A percentile compares a stretch with the other conserved stretches of the same genome.
Conservation (phyloP, 2,113 vertebrate genomes). For the Ctenomys sociabilis region DNA sequence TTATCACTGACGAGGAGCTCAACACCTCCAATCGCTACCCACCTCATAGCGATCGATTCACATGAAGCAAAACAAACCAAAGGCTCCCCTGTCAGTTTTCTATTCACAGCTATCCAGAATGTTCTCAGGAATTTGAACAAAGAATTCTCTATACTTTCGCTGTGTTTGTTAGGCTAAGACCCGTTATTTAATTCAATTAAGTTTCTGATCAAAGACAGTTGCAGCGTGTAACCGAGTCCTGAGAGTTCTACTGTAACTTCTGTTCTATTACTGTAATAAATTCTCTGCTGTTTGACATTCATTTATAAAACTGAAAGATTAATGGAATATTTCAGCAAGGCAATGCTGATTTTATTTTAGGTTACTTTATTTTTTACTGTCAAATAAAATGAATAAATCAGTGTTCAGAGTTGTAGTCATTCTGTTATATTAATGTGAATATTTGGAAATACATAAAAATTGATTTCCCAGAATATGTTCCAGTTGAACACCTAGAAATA, state of each 20-base stretch:
- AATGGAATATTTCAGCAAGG: slow-evolving; percentile 37
- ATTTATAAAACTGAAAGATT: slow-evolving; percentile 50
- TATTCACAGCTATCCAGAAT: background rate
- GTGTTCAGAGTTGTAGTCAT: background rate
- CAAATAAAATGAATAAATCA: slow-evolving; percentile 49
- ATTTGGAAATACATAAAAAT: slow-evolving; percentile 44
- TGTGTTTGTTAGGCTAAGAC: background rate
- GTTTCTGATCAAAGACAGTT: background rate
- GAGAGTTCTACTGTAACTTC: background rate
- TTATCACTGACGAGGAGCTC: background rate
- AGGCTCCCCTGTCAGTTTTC: background rate
- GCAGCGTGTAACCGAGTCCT: background rate
- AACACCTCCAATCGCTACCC: background rate
- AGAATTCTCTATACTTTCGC: background rate
- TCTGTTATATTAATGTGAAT: slow-evolving; percentile 40
- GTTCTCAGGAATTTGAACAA: background rate
- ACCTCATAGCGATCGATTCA: background rate
- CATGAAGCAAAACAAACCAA: background rate
- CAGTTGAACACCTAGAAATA: background rate
- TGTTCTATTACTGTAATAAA: background rate
- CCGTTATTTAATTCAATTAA: background rate
- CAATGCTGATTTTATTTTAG: slow-evolving; percentile 45
- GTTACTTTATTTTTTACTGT: slow-evolving; percentile 23
- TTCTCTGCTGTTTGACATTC: slow-evolving; percentile 11
- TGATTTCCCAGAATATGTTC: slow-evolving; percentile 6